These are phyloP conservation scores for Drosophila ochracea DNA, from an alignment of 2,888 invertebrate species.

Conservation along the genomic window DNA sequence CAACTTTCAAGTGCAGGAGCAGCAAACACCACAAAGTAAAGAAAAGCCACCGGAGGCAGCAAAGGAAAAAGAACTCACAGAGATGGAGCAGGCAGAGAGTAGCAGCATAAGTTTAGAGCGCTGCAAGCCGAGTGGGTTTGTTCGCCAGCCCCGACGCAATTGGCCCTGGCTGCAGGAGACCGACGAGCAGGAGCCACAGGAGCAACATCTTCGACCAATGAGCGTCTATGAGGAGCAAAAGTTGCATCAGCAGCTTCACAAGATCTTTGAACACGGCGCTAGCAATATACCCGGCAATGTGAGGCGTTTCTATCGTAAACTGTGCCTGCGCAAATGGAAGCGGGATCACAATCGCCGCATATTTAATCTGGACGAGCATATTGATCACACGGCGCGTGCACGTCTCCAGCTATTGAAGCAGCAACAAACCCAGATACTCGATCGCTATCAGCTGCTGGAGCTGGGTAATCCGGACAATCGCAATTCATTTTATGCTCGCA, in stretches of 20 bases:
- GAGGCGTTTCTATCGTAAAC: slow-evolving; percentile 87
- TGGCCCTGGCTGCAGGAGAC: slow-evolving; percentile 86
- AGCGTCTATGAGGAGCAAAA: slow-evolving; percentile 83
- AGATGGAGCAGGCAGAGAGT: slow-evolving; percentile 19
- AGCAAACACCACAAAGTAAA: slow-evolving; percentile 44
- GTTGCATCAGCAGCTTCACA: slow-evolving; percentile 75
- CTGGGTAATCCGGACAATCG: slow-evolving; percentile 62
- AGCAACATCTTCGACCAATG: slow-evolving; percentile 72
- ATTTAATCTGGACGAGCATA: slow-evolving; percentile 87
- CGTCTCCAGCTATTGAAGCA: slow-evolving; percentile 39
- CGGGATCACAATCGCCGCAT: slow-evolving; percentile 86
- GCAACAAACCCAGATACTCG: slow-evolving; percentile 76
- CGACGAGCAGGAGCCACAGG: slow-evolving; percentile 27
- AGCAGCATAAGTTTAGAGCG: slow-evolving; percentile 40
- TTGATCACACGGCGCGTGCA: slow-evolving; percentile 47
- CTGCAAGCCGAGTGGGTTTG: slow-evolving; percentile 84
- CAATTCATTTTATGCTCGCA: slow-evolving; percentile 85
- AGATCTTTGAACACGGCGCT: slow-evolving; percentile 72
- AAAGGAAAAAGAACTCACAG: slow-evolving; percentile 42
- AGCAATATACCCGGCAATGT: slow-evolving; percentile 81
- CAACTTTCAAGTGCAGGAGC: slow-evolving; percentile 80
- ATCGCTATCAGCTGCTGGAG: slow-evolving; percentile 83
- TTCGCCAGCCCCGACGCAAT: slow-evolving; percentile 79
- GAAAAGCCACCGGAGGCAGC: slow-evolving; percentile 53
- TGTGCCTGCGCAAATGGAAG: slow-evolving; percentile 87